Conservation (phyloP, 2,888 invertebrate species). For the Lymantria dispar region DNA sequence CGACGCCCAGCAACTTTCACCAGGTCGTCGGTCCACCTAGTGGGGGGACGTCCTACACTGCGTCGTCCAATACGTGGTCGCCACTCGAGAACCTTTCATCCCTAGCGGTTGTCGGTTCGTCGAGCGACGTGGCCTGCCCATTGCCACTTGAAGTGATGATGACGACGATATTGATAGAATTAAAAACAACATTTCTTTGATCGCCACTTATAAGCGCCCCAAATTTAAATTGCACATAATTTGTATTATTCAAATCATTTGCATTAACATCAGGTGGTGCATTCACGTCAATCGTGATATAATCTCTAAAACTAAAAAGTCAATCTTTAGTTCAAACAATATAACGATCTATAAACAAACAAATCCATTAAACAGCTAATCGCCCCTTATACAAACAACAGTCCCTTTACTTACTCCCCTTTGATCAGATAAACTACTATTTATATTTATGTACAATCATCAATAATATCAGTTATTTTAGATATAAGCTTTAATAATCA, state of each 20-base stretch:
- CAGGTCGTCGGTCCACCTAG: no score
- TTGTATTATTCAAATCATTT: slow-evolving; percentile 21
- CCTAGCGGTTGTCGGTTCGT: no score
- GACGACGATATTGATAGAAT: no score
- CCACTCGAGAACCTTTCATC: no score
- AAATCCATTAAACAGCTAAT: slow-evolving; percentile 10
- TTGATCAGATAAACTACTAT: slow-evolving; percentile 7
- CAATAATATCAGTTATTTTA: not conserved
- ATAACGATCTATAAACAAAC: slow-evolving; percentile 25
- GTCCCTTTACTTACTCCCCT: slow-evolving; percentile 7
- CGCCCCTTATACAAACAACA: slow-evolving; percentile 20
- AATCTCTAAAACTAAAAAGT: slow-evolving; percentile 24
- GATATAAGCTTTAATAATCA: no score
- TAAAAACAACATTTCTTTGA: not conserved
- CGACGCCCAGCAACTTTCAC: no score
- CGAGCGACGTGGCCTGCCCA: no score
- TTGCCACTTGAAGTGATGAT: no score
- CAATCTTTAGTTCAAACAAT: slow-evolving; percentile 28
- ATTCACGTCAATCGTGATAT: slow-evolving; percentile 2
- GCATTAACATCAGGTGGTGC: slow-evolving; percentile 21
- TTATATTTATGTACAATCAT: slow-evolving; percentile 1
- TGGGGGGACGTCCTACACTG: no score
- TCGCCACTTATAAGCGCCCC: not conserved
- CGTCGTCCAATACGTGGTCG: no score
- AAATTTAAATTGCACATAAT: slow-evolving; percentile 1